Evolutionary conservation across 2,113 vertebrate species (phyloP), one percentile per base, ranked within the genome.

Genomic region (Pungitius pungitius): DNA sequence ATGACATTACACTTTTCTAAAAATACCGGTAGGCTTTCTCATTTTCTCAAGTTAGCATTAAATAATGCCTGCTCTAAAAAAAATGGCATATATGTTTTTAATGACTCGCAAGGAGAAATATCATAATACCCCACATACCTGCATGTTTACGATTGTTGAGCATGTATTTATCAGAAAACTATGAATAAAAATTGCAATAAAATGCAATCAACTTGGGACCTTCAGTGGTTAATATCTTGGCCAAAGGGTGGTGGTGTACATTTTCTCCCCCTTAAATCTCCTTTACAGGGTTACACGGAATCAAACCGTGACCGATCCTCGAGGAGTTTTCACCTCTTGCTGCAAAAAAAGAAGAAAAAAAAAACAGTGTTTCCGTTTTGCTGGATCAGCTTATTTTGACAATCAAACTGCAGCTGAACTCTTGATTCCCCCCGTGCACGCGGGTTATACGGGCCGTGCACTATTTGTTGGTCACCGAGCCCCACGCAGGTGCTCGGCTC

Each of bases 231-330:
- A 4, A 42, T 42, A 5, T 49, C 9, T 49, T n/a, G 8, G 30
- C 14, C 47, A 11, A 57, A 17, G 27, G 39, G 15, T 52, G 4
- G 4, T 22, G 47, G 49, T 40, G 54, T 11, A 24, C 43, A 45
- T 24, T 6, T 13, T 11, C 49, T 12, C 4, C 22, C 49, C 49
- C 22, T 75, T 57, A 81, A 95, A 96, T 95, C 95, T 94, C 95
- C 94, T 96, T 95, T 95, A 78, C 6, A 64, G 79, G 88, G 94
- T 96, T 95, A 95, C 95, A 96, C 95, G 95, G 94, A 95, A 93
- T 94, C 87, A 95, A 95, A 95, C 94, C 89, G 93, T 96, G 95
- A 95, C 95, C 95, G 94, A 95, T 94, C 71, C 94, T 93, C 62
- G 22, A 0, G 3, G 78, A 80, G 67, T 81, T 73, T 76, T 37